phyloP scores from a whole-genome alignment of 2,888 invertebrate species.

The Oscheius sp. region DNA sequence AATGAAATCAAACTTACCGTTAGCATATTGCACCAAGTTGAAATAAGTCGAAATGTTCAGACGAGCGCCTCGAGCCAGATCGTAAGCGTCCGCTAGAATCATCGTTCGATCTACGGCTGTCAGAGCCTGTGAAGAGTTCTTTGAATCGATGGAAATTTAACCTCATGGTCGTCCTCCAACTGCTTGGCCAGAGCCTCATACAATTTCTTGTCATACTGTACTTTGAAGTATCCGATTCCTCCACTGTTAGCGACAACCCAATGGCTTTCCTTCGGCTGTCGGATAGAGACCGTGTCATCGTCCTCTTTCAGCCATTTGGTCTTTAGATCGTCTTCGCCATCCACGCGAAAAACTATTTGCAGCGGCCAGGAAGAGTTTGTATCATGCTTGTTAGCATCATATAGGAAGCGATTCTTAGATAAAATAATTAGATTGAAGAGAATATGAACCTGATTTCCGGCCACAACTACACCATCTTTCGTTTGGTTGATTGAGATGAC shows the following conservation, averaged over 20 bases:
- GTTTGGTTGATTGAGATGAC: constrained; percentile 43
- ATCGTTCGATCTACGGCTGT: constrained; percentile 59
- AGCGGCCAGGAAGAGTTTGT: constrained; percentile 58
- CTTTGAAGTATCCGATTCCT: constrained; percentile 62
- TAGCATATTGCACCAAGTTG: constrained; percentile 59
- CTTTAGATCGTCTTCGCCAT: constrained; percentile 31
- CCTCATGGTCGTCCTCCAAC: constrained; percentile 52
- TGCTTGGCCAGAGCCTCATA: constrained; percentile 53
- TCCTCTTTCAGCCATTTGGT: constrained; percentile 53
- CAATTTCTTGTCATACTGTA: constrained; percentile 55
- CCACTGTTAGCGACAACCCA: constrained; percentile 64
- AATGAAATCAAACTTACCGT: constrained; percentile 40
- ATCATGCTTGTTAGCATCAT: constrained; percentile 46
- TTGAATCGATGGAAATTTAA: neutral
- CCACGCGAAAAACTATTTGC: constrained; percentile 53
- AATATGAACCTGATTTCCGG: constrained; percentile 47
- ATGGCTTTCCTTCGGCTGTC: constrained; percentile 20
- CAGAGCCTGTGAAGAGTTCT: constrained; percentile 42
- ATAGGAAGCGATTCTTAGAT: constrained; percentile 56
- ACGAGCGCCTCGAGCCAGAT: constrained; percentile 56
- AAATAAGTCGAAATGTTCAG: constrained; percentile 57
- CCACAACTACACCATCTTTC: constrained; percentile 38
- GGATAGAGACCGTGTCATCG: constrained; percentile 33
- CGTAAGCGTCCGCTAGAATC: constrained; percentile 64
- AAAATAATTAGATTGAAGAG: too few species aligned